Evolutionary conservation across 2,113 vertebrate genomes (phyloP).

Genomic region (Trematocara variabile): DNA sequence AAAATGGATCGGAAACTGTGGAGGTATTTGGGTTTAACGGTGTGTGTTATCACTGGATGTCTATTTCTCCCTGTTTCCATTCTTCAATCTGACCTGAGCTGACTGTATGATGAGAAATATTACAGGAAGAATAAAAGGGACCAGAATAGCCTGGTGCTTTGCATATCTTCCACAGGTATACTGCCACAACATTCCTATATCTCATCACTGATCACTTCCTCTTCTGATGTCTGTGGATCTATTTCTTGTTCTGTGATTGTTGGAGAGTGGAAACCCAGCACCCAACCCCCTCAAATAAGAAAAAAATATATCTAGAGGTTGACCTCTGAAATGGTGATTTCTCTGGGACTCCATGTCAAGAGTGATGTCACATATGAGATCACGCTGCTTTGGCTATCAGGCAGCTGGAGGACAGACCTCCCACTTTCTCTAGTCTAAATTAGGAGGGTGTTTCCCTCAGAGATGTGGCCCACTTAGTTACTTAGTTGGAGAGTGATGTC

Average conservation of each 20-base stretch:
- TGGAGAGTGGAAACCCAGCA: not conserved
- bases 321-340: not conserved
- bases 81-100: not conserved
- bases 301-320: not conserved
- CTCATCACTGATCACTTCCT: not conserved
- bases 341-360: constrained; percentile 12
- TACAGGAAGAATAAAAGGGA: not conserved
- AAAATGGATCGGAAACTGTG: not conserved
- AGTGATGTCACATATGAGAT: constrained; percentile 50
- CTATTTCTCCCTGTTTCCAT: not conserved
- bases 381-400: not conserved
- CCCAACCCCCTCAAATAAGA: not conserved
- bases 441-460: constrained; percentile 11
- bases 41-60: not conserved
- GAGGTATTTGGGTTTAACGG: not conserved
- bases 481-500: constrained; percentile 39
- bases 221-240: not conserved
- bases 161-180: not conserved
- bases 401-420: constrained; percentile 29
- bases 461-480: constrained; percentile 9
- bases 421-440: not conserved
- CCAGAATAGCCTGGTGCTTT: not conserved
- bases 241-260: not conserved
- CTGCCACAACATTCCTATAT: not conserved
- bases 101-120: not conserved